Percentiles rank a stretch among this genome's conserved stretches.
phyloP scores from a whole-genome alignment of 1,140 invertebrate genomes.

The Olivierus martensii region DNA sequence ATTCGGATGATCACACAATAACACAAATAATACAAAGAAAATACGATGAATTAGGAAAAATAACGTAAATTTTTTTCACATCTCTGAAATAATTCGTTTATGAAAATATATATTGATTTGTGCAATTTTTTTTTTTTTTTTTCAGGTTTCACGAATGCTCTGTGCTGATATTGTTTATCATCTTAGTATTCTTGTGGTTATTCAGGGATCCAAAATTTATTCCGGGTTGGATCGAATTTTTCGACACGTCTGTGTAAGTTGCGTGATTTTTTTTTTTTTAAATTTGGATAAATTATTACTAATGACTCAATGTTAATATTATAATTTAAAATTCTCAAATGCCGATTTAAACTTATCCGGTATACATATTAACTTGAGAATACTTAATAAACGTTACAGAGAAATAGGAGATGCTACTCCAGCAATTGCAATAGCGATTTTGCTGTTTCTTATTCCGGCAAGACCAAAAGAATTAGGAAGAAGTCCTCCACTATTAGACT shows the following conservation, averaged over 20 bases:
- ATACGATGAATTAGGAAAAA: slow-evolving; percentile 17
- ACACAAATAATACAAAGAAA: slow-evolving; percentile 10
- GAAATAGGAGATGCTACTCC: slow-evolving; percentile 59
- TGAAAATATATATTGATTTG: too few species aligned
- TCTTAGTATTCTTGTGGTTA: slow-evolving; percentile 71
- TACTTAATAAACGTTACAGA: too few species aligned
- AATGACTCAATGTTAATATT: too few species aligned
- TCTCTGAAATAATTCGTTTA: not conserved
- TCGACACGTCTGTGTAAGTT: slow-evolving; percentile 39
- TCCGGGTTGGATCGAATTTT: slow-evolving; percentile 48
- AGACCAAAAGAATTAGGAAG: slow-evolving; percentile 34
- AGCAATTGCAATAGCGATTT: slow-evolving; percentile 58
- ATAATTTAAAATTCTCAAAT: too few species aligned
- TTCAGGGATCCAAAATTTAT: slow-evolving; percentile 73
- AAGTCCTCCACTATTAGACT: slow-evolving; percentile 24
- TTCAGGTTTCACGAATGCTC: slow-evolving; percentile 53
- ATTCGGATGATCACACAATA: slow-evolving; percentile 10
- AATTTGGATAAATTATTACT: too few species aligned
- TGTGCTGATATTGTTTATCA: slow-evolving; percentile 58
- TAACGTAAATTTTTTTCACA: slow-evolving; percentile 12
- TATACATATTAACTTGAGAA: too few species aligned
- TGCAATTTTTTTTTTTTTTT: slow-evolving; percentile 4
- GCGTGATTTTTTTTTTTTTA: too few species aligned
- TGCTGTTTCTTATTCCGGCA: slow-evolving; percentile 66
- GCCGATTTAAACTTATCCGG: too few species aligned